Evolutionary conservation across 35 echinoderm and acorn worm species (phyloP), one percentile per base, ranked within the genome.

Genomic region (Hemicentrotus pulcherrimus): DNA sequence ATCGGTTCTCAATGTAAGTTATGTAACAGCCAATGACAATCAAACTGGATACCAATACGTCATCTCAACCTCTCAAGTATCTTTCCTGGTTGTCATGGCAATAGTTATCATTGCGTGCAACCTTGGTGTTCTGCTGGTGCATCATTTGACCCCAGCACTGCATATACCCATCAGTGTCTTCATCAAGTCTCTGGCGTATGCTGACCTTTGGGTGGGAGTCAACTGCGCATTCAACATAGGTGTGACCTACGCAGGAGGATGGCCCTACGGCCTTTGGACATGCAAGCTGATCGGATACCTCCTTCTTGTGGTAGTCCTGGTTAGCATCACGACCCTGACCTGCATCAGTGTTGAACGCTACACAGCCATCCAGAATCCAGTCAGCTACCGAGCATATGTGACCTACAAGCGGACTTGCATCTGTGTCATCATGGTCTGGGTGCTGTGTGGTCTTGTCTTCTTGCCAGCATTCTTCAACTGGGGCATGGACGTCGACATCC

Each of bases 311-410:
- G 95, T 92, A 32, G 55, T 96, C 24, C 65, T 32, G 16, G 97
- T 98, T 22, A 97, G 96, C 7, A 95, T 98, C 24, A 95, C 86
- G 18, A 97, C 91, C 22, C 86, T 98, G 0, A 95, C 96, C 2
- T 86, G 95, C 32, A 98, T 98, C 45, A 95, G 97, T 32, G 47
- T 97, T 22, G 97, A 98, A 32, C 97, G 97, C 7, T 98, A 97
- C 91, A 86, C 96, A 48, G 97, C 97, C 47, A 95, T 98, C 45
- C 93, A 94, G 24, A 91, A 97, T 41, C 97, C 97, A 0, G 32
- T 98, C 86, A 41, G 87, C 45, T 98, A 98, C 58, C 96, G 95
- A 22, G 92, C 94, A 4, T 32, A 97, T 12, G 85, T 98, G 32
- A 95, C 96, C 31, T 60, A 86, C 46, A 85, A 33, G 6, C 24